Percentiles rank a stretch among this genome's conserved stretches.
Conservation (phyloP, 2,888 invertebrate species). For the Dione vanillae region DNA sequence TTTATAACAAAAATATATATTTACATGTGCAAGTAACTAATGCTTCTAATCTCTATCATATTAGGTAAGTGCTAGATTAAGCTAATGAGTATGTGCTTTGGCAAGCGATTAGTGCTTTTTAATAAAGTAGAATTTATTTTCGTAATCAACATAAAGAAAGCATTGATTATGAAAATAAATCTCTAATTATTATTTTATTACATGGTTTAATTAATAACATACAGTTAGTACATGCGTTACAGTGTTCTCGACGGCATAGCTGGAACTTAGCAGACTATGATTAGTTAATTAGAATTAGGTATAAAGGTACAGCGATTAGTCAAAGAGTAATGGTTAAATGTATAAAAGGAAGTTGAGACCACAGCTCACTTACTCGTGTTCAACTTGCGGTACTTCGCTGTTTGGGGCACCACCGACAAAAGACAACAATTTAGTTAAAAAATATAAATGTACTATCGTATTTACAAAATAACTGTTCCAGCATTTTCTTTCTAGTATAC, state of each 20-base stretch:
- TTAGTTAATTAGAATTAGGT: slow-evolving; percentile 64
- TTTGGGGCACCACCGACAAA: slow-evolving; percentile 84
- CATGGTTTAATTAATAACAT: slow-evolving; percentile 44
- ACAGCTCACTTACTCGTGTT: slow-evolving; percentile 83
- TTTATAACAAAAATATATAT: slow-evolving; percentile 40
- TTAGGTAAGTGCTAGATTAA: slow-evolving; percentile 62
- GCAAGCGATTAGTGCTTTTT: slow-evolving; percentile 79
- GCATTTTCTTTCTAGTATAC: slow-evolving; percentile 37
- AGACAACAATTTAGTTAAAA: slow-evolving; percentile 79
- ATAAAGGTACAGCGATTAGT: slow-evolving; percentile 75
- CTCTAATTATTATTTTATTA: slow-evolving; percentile 47
- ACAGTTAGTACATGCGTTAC: slow-evolving; percentile 74
- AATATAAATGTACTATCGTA: slow-evolving; percentile 41
- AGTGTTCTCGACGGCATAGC: slow-evolving; percentile 62
- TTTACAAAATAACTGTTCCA: slow-evolving; percentile 40
- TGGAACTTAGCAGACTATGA: slow-evolving; percentile 72
- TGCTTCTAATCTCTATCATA: slow-evolving; percentile 50
- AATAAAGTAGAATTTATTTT: slow-evolving; percentile 64
- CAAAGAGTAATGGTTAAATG: slow-evolving; percentile 73
- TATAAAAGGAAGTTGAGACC: slow-evolving; percentile 78
- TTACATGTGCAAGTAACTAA: slow-evolving; percentile 40
- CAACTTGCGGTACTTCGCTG: slow-evolving; percentile 81
- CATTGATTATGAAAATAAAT: slow-evolving; percentile 55
- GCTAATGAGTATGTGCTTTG: slow-evolving; percentile 70
- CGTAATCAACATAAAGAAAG: slow-evolving; percentile 25